Base-by-base conservation (phyloP, 2,888 invertebrate genomes). In the Nezara viridula region DNA sequence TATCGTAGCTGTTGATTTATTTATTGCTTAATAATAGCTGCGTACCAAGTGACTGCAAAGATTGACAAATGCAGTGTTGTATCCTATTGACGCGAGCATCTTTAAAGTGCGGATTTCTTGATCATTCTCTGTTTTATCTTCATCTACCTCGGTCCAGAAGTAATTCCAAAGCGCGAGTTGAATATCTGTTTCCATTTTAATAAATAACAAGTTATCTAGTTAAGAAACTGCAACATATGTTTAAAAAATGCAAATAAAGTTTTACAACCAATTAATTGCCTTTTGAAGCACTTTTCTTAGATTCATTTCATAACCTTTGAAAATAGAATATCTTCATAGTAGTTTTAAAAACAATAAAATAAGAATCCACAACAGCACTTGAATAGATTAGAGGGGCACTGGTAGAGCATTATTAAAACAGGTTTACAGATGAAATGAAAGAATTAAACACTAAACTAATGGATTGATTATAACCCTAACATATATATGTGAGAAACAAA, bases 101-200 rank as follows among this genome's bases (percentile, higher is more conserved):
- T 81, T 44, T 44, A 81, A n/a, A 40, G 81, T 44, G 5, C n/a
- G 44, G n/a, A 81, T n/a, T 81, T 81, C 81, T 81, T 24, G 37
- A n/a, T 44, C n/a, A 3, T 12, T 9, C 10, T 81, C 44, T 5
- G 40, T 14, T 12, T 81, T 47, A 44, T 12, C 81, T 47, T 6
- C 81, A 47, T 81, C 81, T 24, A 81, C 16, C n/a, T 81, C n/a
- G 44, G 44, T 81, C 81, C 81, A 81, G n/a, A 81, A 81, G 40
- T 81, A 81, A 81, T 81, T 44, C 44, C 81, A 81, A 3, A 81
- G 81, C 44, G n/a, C 40, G 37, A 37, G 19, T 0, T 73, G 16
- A 37, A 1, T 37, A 19, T 37, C 27, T 7, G 6, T 37, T 37
- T 73, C 37, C 66, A 73, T 73, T 37, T 21, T 37, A 73, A 14